phyloP scores from a whole-genome alignment of 2,888 invertebrate species.

The Agrotis puta region DNA sequence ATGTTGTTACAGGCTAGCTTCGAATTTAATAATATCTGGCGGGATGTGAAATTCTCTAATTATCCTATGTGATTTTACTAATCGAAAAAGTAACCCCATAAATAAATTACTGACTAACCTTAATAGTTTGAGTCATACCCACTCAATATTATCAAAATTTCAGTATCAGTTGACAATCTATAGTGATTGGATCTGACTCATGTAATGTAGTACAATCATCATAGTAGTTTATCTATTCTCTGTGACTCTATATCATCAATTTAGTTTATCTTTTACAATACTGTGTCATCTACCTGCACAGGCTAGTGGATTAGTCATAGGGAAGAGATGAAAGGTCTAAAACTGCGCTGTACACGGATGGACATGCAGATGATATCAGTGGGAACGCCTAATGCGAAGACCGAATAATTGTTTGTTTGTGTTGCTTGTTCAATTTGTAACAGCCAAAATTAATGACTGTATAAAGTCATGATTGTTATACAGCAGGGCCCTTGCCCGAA shows the following conservation, averaged over 20 bases:
- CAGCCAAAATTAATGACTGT: no score
- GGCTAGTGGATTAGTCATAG: background rate
- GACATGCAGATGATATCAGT: no score
- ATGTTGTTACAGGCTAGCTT: no score
- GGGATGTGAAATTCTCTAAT: no score
- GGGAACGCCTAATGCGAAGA: no score
- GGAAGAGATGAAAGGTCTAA: background rate
- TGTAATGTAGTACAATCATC: background rate
- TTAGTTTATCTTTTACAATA: background rate
- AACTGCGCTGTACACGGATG: no score
- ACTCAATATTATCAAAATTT: slow-evolving; percentile 14
- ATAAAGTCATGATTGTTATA: no score
- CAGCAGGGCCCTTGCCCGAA: no score
- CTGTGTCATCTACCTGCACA: background rate
- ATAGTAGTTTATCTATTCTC: background rate
- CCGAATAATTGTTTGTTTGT: no score
- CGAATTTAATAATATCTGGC: no score
- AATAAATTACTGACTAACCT: slow-evolving; percentile 2
- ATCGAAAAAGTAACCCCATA: background rate
- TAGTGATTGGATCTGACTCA: slow-evolving; percentile 19
- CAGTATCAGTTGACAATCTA: slow-evolving; percentile 18
- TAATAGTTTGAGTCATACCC: slow-evolving; percentile 1
- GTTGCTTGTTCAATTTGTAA: no score
- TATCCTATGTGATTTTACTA: background rate
- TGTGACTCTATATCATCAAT: no score